A percentile compares a stretch with the other conserved stretches of the same genome.
These are phyloP conservation scores for Varanus komodoensis DNA, from an alignment of 2,113 vertebrate species.

Conservation along the genomic window DNA sequence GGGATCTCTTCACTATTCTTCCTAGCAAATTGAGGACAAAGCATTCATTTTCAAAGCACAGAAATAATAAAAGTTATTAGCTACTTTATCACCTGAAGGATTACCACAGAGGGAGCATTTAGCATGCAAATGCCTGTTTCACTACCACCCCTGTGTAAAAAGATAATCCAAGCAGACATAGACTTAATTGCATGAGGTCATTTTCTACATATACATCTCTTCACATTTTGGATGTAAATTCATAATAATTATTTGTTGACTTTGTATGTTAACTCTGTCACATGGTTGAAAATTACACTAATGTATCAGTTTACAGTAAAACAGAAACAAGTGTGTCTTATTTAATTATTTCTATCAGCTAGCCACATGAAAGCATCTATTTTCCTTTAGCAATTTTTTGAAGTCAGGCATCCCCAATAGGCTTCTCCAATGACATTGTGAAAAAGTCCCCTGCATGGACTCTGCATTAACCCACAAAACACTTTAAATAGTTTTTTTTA, in stretches of 20 bases:
- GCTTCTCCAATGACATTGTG: no score
- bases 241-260: conserved; percentile 24
- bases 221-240: conserved; percentile 41
- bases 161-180: conserved; percentile 46
- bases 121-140: conserved; percentile 52
- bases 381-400: conserved; percentile 67
- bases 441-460: no score
- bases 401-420: neutral
- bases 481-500: no score
- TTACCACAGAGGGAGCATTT: conserved; percentile 56
- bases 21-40: conserved; percentile 48
- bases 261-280: neutral
- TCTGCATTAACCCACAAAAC: no score
- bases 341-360: conserved; percentile 46
- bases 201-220: conserved; percentile 25
- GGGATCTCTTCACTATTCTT: conserved; percentile 58
- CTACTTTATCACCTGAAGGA: conserved; percentile 65
- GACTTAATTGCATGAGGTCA: conserved; percentile 25
- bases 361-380: conserved; percentile 43
- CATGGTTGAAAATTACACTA: neutral
- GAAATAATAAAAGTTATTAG: conserved; percentile 70
- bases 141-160: conserved; percentile 37
- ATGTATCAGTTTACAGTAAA: neutral
- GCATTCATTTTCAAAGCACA: conserved; percentile 59
- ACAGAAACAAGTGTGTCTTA: neutral